Evolutionary conservation across 2,797 vertebrate species (phyloP).

Genomic region (Enteromius afrohamiltoni): DNA sequence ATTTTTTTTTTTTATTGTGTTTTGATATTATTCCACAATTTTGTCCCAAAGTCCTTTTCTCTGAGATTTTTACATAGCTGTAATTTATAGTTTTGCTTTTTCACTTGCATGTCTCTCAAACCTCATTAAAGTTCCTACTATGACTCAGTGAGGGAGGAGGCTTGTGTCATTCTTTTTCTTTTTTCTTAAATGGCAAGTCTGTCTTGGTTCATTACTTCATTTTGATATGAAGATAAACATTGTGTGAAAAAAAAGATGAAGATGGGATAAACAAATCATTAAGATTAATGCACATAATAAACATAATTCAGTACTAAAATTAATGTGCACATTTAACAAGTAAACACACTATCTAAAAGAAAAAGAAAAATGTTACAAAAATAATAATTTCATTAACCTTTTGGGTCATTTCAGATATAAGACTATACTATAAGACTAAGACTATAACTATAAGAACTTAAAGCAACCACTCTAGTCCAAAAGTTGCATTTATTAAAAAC

Average conservation of each 20-base stretch:
- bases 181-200: background rate
- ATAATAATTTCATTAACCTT: background rate
- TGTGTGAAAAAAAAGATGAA: background rate
- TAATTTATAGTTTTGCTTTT: background rate
- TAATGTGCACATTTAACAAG: background rate
- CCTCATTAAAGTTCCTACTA: background rate
- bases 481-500: background rate
- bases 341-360: background rate
- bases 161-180: background rate
- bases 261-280: background rate
- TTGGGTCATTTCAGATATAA: background rate
- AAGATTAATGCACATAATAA: constrained; percentile 20
- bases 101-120: background rate
- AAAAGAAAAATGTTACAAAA: background rate
- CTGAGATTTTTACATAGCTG: background rate
- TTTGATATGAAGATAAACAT: constrained; percentile 39
- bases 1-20: background rate
- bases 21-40: background rate
- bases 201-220: constrained; percentile 36
- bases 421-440: no score
- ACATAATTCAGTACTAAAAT: background rate
- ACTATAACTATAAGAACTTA: background rate
- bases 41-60: background rate
- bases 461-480: background rate
- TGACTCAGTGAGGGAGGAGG: background rate